Base-by-base conservation (phyloP, 37 sponge, comb jelly and placozoan species). In the Axinella damicornis region DNA sequence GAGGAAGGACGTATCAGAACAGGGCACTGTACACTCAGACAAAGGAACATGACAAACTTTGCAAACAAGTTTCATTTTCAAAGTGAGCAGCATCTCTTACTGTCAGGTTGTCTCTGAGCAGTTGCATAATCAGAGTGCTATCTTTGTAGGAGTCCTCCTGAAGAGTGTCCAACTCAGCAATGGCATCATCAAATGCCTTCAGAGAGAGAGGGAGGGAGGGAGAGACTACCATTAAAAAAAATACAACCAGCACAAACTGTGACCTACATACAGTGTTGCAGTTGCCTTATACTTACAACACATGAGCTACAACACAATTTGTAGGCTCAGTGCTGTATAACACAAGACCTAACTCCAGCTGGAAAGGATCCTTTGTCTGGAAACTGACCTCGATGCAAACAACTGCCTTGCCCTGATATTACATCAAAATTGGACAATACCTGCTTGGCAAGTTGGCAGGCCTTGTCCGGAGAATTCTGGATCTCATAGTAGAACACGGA, bases 111-210 rank as follows among this genome's bases (percentile, higher is more conserved):
- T 97, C 97, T 71, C 97, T 81, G 40, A 97, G 83, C 0, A 97
- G 88, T 77, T 97, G 97, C 97, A 97, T 97, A 62, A 97, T 97
- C 30, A 97, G 74, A 30, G 97, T 97, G 84, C 95, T 94, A 58
- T 97, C 97, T 77, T 97, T 97, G 91, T 97, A 97, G 2, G 91
- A 85, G 30, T 97, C 97, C 20, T 94, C 97, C 46, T 87, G 84
- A 65, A 97, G 59, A 36, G 28, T 57, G 79, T 97, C 97, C 35
- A 97, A 71, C 72, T 92, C 89, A 59, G 95, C 85, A 34, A 97
- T 97, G 21, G 97, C 97, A 22, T 97, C 90, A 81, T 97, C 92
- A 79, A 97, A 97, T 13, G 97, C 97, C 92, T 94, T 11, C 22
- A 37, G 61, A 74, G 12, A 46, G 22, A 64, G 19, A 36, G 9